These are phyloP conservation scores for Limenitis camilla DNA, from an alignment of 2,888 invertebrate species.

Conservation along the genomic window DNA sequence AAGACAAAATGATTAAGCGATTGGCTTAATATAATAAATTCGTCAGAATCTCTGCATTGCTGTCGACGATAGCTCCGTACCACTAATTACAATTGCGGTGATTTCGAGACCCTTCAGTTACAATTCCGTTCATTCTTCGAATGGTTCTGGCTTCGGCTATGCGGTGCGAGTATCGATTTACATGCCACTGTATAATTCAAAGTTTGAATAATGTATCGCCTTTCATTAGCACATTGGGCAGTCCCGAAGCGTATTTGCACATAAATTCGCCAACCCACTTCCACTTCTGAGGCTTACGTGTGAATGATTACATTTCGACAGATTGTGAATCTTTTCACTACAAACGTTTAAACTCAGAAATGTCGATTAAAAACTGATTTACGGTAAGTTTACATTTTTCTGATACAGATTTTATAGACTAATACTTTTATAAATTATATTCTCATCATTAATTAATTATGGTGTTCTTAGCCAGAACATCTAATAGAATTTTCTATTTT, in stretches of 20 bases:
- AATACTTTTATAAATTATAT: too few relatives aligned
- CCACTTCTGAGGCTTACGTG: constrained; percentile 60
- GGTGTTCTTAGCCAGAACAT: too few relatives aligned
- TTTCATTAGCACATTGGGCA: constrained; percentile 74
- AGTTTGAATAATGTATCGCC: constrained; percentile 73
- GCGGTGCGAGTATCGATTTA: constrained; percentile 73
- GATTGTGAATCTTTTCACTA: too few relatives aligned
- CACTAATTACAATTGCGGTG: constrained; percentile 29
- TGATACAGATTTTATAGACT: too few relatives aligned
- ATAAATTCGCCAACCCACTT: constrained; percentile 70
- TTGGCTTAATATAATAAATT: constrained; percentile 22
- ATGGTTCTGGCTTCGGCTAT: constrained; percentile 62
- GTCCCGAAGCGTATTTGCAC: constrained; percentile 70
- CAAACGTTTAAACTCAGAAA: too few relatives aligned
- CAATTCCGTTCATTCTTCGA: constrained; percentile 43
- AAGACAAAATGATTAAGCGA: constrained; percentile 8
- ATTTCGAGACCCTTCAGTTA: constrained; percentile 30
- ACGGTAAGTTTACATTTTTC: too few relatives aligned
- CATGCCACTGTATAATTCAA: constrained; percentile 73
- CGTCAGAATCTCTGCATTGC: constrained; percentile 20
- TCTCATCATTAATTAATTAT: too few relatives aligned
- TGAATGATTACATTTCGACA: constrained; percentile 57
- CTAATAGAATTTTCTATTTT: too few relatives aligned
- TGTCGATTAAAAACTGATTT: too few relatives aligned
- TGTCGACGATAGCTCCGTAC: constrained; percentile 19